These are phyloP conservation scores for Lutraria lutraria DNA, from an alignment of 2,888 invertebrate genomes.

Conservation along the genomic window DNA sequence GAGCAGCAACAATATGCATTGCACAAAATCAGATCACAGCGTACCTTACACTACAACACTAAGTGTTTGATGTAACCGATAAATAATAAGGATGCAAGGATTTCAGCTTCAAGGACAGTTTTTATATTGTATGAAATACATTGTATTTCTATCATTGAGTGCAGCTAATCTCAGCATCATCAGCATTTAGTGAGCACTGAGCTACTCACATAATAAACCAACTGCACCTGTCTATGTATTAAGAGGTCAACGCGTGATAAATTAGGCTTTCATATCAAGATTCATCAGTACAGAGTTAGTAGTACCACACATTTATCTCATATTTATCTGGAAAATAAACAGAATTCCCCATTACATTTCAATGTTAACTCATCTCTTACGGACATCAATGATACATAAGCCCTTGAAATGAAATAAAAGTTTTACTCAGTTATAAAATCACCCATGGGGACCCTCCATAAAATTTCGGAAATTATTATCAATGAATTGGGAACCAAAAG, in stretches of 20 bases:
- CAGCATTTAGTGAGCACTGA: not conserved
- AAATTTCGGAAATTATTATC: constrained; percentile 13
- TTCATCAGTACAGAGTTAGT: constrained; percentile 10
- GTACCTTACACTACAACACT: not conserved
- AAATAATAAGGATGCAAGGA: not conserved
- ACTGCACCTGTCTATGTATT: not conserved
- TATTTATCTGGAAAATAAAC: constrained; percentile 18
- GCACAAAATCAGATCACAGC: not conserved
- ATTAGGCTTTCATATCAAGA: constrained; percentile 1
- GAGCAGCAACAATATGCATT: not conserved
- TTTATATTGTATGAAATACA: constrained; percentile 1
- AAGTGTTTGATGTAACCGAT: not conserved
- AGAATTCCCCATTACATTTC: constrained; percentile 12
- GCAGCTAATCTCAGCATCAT: not conserved
- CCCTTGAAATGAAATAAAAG: not conserved
- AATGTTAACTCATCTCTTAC: constrained; percentile 23
- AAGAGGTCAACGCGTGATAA: not conserved
- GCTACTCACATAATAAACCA: not conserved
- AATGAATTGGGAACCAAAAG: constrained; percentile 19
- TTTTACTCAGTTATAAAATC: not conserved
- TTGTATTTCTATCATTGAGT: not conserved
- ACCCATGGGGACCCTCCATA: constrained; percentile 14
- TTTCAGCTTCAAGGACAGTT: not conserved
- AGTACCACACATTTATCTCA: constrained; percentile 7
- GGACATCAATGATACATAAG: not conserved